A percentile compares a stretch with the other conserved stretches of the same genome.
These are phyloP conservation scores for Microvelia longipes DNA, from an alignment of 1,140 invertebrate genomes.

Conservation along the genomic window DNA sequence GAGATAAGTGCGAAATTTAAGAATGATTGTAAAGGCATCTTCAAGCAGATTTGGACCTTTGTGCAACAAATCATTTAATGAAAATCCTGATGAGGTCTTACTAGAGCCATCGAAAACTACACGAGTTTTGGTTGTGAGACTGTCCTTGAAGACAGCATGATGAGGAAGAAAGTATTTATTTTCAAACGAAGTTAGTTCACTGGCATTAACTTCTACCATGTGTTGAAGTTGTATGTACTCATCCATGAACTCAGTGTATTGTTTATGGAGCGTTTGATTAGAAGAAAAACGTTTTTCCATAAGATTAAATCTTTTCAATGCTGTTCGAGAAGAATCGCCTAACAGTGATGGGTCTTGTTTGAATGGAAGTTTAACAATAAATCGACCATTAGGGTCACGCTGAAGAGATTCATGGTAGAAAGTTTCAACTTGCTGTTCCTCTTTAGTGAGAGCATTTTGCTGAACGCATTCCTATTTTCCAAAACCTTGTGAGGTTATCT, in stretches of 20 bases:
- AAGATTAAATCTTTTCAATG: not conserved
- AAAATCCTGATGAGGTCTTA: not conserved
- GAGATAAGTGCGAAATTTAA: not conserved
- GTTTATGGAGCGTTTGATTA: not conserved
- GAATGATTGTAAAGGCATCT: not conserved
- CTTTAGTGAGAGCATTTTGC: not conserved
- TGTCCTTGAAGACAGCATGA: not conserved
- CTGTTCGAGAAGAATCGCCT: not conserved
- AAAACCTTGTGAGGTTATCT: not conserved
- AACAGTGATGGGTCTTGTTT: not conserved
- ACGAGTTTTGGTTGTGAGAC: not conserved
- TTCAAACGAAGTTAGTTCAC: not conserved
- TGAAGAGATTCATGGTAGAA: not conserved
- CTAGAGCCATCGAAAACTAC: not conserved
- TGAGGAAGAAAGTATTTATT: not conserved
- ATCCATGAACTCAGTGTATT: not conserved
- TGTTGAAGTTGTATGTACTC: not conserved
- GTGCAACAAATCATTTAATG: not conserved
- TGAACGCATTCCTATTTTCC: not conserved
- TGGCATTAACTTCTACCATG: not conserved
- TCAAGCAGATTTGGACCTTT: not conserved
- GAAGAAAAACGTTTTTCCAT: not conserved
- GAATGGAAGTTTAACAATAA: not conserved
- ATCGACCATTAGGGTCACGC: not conserved
- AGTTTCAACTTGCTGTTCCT: not conserved